Conservation (phyloP, 2,113 vertebrate species). For the Callipepla californica region DNA sequence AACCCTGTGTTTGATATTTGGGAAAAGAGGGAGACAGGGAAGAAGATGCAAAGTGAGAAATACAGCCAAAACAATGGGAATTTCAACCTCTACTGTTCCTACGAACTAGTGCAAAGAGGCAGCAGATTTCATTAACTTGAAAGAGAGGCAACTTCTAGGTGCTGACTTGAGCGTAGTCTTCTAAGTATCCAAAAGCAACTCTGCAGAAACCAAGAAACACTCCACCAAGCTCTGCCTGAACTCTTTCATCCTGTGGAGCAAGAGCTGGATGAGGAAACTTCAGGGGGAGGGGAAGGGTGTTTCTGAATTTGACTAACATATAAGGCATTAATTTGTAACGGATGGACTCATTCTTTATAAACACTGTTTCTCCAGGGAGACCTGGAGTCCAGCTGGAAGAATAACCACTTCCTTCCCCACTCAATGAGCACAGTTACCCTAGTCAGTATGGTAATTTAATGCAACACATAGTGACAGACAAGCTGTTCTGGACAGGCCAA, state of each 20-base stretch:
- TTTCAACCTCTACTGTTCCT: not conserved
- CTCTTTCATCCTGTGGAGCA: not conserved
- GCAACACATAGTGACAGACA: not conserved
- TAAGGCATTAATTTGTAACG: not conserved
- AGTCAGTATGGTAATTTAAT: not conserved
- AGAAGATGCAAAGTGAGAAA: not conserved
- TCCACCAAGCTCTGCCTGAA: not conserved
- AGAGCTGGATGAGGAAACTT: not conserved
- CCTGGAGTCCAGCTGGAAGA: conserved; percentile 50
- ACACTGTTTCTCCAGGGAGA: not conserved
- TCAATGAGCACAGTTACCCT: not conserved
- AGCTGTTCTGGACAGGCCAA: not conserved
- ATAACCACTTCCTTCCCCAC: not conserved
- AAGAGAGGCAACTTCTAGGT: conserved; percentile 43
- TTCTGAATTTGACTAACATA: conserved; percentile 29
- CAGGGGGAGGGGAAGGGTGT: not conserved
- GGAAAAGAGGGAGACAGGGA: not conserved
- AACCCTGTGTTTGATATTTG: not conserved
- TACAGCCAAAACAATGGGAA: not conserved
- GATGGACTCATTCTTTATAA: conserved; percentile 7
- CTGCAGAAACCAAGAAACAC: not conserved
- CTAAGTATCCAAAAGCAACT: conserved; percentile 4
- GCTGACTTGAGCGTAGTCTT: not conserved
- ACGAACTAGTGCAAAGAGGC: not conserved
- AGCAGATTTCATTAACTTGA: not conserved